Base-by-base conservation (phyloP, 2,888 invertebrate genomes). In the Drosophila cognata region DNA sequence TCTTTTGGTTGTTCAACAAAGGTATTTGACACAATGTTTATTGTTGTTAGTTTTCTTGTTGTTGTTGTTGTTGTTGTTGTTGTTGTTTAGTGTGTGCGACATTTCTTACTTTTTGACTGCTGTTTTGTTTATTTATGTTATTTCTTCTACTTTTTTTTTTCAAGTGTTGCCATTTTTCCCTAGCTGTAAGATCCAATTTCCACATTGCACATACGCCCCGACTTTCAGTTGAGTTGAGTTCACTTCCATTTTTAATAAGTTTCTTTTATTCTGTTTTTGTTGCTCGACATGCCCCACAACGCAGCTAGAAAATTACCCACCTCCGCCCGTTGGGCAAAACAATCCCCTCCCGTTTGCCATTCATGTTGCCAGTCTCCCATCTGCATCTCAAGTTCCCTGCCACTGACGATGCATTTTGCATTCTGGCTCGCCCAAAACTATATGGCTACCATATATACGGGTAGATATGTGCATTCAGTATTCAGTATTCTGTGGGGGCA, bases 241-340 rank as follows among this genome's bases (percentile, higher is more conserved):
- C 41, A 50, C 31, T 71, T 58, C 51, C 61, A 58, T 66, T 62
- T 71, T 66, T 73, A 77, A 88, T 80, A 77, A 74, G 81, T 46
- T 46, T 16, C 21, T 43, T 21, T 43, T 43, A 11, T 21, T 13
- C 25, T 25, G 21, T 72, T 80, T 67, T 72, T 72, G 31, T 43
- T 61, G 56, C 59, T 60, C 53, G 59, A 41, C 77, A 65, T 59
- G 68, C 56, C 68, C 74, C 51, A 57, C 60, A 73, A 46, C 16
- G 16, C 46, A 16, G 46, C 46, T 21, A 46, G 46, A 46, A 46
- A 13, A 46, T 46, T 46, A 16, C 13, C 21, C 43, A 43, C 7
- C 21, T 7, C 46, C 21, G 13, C 21, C 41, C 11, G 5, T 43
- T 43, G 21, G 21, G 21, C 7, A 21, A 21, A 13, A 13, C 13